phyloP scores from a whole-genome alignment of 2,888 invertebrate species.

The Pseudococcus jackbeardsleyi region DNA sequence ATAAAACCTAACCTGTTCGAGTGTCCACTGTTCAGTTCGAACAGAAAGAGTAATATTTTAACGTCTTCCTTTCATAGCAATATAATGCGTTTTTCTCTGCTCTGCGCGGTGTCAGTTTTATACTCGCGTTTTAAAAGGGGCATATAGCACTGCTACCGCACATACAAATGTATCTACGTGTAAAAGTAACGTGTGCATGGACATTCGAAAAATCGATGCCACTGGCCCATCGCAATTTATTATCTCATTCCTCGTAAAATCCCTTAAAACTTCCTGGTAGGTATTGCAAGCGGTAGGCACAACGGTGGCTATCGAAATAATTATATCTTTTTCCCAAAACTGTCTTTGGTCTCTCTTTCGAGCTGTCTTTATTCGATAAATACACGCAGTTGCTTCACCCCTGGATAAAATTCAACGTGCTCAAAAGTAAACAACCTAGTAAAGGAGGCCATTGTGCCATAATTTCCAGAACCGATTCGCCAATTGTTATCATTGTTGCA shows the following conservation, averaged over 20 bases:
- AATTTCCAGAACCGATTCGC: constrained; percentile 45
- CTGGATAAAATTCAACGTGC: not conserved
- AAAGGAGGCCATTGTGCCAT: not conserved
- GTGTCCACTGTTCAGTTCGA: constrained; percentile 18
- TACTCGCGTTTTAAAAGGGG: not conserved
- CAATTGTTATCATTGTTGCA: constrained; percentile 7
- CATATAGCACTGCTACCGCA: not conserved
- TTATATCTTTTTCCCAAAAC: constrained; percentile 18
- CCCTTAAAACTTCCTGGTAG: constrained; percentile 57
- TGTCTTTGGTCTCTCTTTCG: not conserved
- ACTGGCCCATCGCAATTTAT: constrained; percentile 25
- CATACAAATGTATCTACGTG: not conserved
- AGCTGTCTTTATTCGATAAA: not conserved
- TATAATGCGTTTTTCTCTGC: constrained; percentile 25
- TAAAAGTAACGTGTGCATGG: not conserved
- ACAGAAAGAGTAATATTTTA: constrained; percentile 50
- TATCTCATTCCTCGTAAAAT: not conserved
- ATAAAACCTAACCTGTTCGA: constrained; percentile 55
- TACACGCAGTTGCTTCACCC: not conserved
- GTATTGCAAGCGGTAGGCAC: not conserved
- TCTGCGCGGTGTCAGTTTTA: not conserved
- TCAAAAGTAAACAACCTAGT: constrained; percentile 15
- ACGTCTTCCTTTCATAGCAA: constrained; percentile 55
- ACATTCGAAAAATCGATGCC: constrained; percentile 7
- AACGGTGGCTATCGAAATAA: constrained; percentile 19